phyloP scores from a whole-genome alignment of 2,888 invertebrate genomes.

The Pandemis cinnamomeana region DNA sequence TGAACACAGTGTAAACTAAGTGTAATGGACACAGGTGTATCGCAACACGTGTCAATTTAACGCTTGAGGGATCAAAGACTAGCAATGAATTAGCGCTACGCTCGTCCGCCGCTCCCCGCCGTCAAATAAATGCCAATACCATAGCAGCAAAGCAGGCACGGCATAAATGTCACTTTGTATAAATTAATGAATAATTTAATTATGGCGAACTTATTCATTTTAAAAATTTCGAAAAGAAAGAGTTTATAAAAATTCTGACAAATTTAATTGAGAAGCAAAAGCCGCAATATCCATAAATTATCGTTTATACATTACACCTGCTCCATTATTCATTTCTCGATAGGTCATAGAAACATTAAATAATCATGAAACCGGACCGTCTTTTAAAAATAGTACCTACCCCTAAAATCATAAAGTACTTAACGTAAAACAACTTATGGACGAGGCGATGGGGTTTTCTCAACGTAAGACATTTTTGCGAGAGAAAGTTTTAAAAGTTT shows the following conservation, averaged over 20 bases:
- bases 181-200: too few species aligned
- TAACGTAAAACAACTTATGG: slow-evolving; percentile 25
- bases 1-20: slow-evolving; percentile 50
- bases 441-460: slow-evolving; percentile 16
- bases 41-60: slow-evolving; percentile 70
- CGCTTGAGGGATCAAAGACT: slow-evolving; percentile 76
- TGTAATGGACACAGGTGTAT: slow-evolving; percentile 62
- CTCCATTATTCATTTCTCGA: neutral
- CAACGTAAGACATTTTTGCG: slow-evolving; percentile 14
- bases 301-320: slow-evolving; percentile 1
- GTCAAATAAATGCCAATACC: slow-evolving; percentile 30
- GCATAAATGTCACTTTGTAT: neutral
- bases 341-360: slow-evolving; percentile 5
- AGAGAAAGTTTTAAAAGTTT: slow-evolving; percentile 30
- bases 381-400: neutral
- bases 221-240: neutral
- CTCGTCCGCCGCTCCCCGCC: slow-evolving; percentile 10
- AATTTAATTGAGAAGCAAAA: neutral
- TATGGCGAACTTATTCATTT: too few species aligned
- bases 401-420: slow-evolving; percentile 6
- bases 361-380: neutral
- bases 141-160: neutral
- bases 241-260: neutral
- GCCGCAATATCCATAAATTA: neutral
- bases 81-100: slow-evolving; percentile 44